A percentile compares a stretch with the other conserved stretches of the same genome.
Conservation (phyloP, 1,140 invertebrate species). For the Paralvinella palmiformis region DNA sequence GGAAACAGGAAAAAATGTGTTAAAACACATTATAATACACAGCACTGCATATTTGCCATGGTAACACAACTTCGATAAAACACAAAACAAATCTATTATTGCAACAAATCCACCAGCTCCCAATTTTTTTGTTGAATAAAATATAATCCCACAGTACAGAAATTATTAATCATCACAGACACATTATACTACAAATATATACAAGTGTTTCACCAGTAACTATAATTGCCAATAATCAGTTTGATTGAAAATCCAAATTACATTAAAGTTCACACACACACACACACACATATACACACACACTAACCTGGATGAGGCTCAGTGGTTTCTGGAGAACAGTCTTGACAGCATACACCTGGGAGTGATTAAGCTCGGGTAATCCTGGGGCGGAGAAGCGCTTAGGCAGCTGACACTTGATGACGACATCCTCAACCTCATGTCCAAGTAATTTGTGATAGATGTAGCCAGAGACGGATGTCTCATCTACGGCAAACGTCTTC, state of each 20-base stretch:
- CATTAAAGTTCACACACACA: neutral
- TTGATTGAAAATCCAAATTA: too few relatives aligned
- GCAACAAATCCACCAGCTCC: too few relatives aligned
- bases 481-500: constrained; percentile 92
- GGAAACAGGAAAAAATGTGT: neutral
- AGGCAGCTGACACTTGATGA: constrained; percentile 73
- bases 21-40: neutral
- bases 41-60: neutral
- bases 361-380: constrained; percentile 93
- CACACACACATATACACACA: neutral
- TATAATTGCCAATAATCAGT: too few relatives aligned
- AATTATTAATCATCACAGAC: too few relatives aligned
- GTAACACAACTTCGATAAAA: neutral
- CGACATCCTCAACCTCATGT: constrained; percentile 92
- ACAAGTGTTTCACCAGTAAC: too few relatives aligned
- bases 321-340: constrained; percentile 94
- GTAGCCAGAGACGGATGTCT: constrained; percentile 91
- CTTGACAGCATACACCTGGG: constrained; percentile 98
- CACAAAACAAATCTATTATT: too few relatives aligned
- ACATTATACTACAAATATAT: too few relatives aligned
- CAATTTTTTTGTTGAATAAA: too few relatives aligned
- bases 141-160: too few relatives aligned
- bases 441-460: constrained; percentile 95
- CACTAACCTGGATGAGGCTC: constrained; percentile 82
- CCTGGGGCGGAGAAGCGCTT: constrained; percentile 97